Evolutionary conservation across 2,113 vertebrate species (phyloP).

Genomic region (Syngnathus scovelli): DNA sequence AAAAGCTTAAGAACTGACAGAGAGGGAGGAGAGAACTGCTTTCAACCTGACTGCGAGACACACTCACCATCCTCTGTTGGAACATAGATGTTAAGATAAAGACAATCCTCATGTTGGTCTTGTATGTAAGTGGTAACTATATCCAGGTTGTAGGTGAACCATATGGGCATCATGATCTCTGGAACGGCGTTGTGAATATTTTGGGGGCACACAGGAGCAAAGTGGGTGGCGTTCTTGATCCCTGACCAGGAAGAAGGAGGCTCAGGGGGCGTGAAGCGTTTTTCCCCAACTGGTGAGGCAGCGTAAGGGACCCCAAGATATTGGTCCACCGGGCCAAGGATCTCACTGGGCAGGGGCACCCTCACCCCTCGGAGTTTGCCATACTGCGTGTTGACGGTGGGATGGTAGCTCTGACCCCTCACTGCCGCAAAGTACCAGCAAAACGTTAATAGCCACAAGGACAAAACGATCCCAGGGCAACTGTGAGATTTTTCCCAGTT

Average conservation of each 20-base stretch:
- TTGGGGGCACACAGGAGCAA: constrained; percentile 96
- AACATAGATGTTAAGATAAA: constrained; percentile 98
- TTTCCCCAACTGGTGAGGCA: constrained; percentile 85
- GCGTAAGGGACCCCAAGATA: constrained; percentile 89
- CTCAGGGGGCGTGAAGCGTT: constrained; percentile 94
- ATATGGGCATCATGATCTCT: constrained; percentile 98
- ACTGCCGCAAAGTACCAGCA: constrained; percentile 69
- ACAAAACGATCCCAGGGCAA: constrained; percentile 64
- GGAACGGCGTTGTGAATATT: constrained; percentile 98
- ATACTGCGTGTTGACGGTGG: constrained; percentile 96
- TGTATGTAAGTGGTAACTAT: constrained; percentile 97
- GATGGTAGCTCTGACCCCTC: constrained; percentile 84
- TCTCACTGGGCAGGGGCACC: constrained; percentile 90
- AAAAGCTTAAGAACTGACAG: constrained; percentile 33
- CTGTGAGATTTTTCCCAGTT: constrained; percentile 71
- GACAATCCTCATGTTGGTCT: constrained; percentile 98
- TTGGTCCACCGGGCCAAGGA: constrained; percentile 95
- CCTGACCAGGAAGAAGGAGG: constrained; percentile 94
- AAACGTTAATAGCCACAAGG: constrained; percentile 84
- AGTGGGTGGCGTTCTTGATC: constrained; percentile 96
- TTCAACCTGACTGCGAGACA: constrained; percentile 59
- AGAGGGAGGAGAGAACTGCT: constrained; percentile 34
- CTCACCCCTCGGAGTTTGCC: constrained; percentile 92
- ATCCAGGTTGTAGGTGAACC: constrained; percentile 99
- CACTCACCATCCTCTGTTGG: constrained; percentile 99